Base-by-base conservation (phyloP, 2,888 invertebrate genomes). In the Drosophila mulleri region DNA sequence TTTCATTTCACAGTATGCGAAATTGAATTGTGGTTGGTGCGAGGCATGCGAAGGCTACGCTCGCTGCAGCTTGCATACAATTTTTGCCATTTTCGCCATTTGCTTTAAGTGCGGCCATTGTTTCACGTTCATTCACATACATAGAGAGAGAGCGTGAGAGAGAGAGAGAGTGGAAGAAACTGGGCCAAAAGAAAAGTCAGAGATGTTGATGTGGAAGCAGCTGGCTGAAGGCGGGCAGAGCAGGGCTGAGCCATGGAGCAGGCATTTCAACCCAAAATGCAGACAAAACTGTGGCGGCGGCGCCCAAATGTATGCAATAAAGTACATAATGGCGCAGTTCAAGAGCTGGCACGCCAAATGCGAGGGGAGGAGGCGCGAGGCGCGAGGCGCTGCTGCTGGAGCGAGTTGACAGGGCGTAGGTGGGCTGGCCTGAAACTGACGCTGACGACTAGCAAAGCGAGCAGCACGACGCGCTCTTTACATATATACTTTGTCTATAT, bases 291-390 rank as follows among this genome's bases (percentile, higher is more conserved):
- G 80, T 70, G 79, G 65, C 66, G 52, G 45, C 67, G 72, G 74
- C 77, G 87, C 79, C 80, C 81, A 82, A 85, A 89, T 89, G 88
- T 85, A 87, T 85, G 89, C 89, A 84, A 89, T 85, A 85, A 85
- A 89, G 88, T 85, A 89, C 82, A 85, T 88, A 85, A 85, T 85
- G 85, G 89, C 89, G 89, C 64, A 88, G 85, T 89, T 88, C 89
- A 86, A 88, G 83, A 89, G 84, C 83, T 85, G 83, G 80, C 61
- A 75, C 61, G 71, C 67, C 75, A 65, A 75, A 71, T 62, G 54
- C 56, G 41, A 9, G 14, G 26, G 7, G 26, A 7, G 26, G 26
- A 26, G 26, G 26, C 26, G 23, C 16, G 14, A n/a, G 18, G 18
- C 23, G 9, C 8, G 41, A 8, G 37, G 50, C 5, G 11, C 1